Conservation (phyloP, 37 sponge, comb jelly and placozoan genomes). For the Amphimedon queenslandica region DNA sequence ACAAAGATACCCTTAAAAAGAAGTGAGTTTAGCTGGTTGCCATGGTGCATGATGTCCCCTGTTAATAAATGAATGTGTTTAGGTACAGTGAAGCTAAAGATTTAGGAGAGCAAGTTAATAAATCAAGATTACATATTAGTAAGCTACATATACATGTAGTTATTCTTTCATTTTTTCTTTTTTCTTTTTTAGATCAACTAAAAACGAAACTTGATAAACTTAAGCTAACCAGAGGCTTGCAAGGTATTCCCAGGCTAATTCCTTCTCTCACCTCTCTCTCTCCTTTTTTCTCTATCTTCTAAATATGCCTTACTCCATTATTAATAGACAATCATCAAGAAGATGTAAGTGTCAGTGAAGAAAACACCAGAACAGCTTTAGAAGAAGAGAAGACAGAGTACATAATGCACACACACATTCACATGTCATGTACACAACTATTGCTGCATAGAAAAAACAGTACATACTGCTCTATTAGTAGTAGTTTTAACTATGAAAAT, state of each 20-base stretch:
- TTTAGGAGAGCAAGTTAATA: conserved; percentile 86
- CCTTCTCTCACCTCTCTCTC: no score
- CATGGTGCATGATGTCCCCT: neutral
- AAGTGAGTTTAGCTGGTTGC: conserved; percentile 45
- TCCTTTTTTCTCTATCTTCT: no score
- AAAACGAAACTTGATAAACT: conserved; percentile 73
- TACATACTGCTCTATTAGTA: no score
- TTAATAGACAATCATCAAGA: no score
- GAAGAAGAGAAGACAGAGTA: conserved; percentile 13
- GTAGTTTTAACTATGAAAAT: no score
- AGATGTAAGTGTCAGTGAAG: conserved; percentile 5
- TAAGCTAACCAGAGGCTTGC: conserved; percentile 47
- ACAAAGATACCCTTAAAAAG: conserved; percentile 72
- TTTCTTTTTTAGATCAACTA: conserved; percentile 46
- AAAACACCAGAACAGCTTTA: neutral
- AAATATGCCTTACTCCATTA: no score
- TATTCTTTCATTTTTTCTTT: neutral
- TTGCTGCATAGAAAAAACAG: no score
- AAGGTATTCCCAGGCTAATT: conserved; percentile 15
- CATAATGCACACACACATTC: neutral
- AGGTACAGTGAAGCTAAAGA: conserved; percentile 92
- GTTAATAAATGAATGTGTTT: neutral
- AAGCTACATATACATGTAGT: conserved; percentile 33
- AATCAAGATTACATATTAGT: conserved; percentile 76
- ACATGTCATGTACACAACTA: no score